Base-by-base conservation (phyloP, 1,140 invertebrate species). In the Hermatobates lingyangjiaoensis region DNA sequence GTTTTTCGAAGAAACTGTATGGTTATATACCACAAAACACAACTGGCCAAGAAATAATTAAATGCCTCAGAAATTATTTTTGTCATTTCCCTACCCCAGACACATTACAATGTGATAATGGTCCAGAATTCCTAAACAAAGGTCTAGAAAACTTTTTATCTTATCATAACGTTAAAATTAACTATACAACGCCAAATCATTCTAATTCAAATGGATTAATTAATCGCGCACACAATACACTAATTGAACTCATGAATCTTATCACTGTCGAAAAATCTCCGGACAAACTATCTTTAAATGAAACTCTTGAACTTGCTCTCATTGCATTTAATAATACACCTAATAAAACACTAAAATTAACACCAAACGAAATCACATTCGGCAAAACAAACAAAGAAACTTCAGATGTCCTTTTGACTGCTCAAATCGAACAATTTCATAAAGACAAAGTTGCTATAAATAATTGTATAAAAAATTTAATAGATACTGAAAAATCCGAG, bases 321-420 rank as follows among this genome's bases (percentile, higher is more conserved):
- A 48, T 48, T 20, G 46, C 46, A 27, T 48, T n/a, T 28, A 48
- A 48, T 27, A 48, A 48, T 18, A 3, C 46, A 3, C 46, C 46
- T 7, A 48, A 48, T 20, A 48, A 28, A 27, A 12, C 12, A 12
- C 7, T 28, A 48, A 48, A 48, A 48, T 48, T 48, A 48, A 23
- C 46, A 27, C 46, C 46, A 3, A 48, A 48, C 27, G 46, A 48
- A 48, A 48, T 48, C 5, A 48, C 46, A 3, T 48, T 48, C 18
- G 46, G 46, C 15, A 48, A 26, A 27, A 14, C 20, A 24, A 45
- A 3, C 23, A 45, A 45, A 27, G n/a, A 27, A 48, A 23, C 10
- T 4, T 26, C 46, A 27, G 24, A 48, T 2, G 30, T 26, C 3
- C 2, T 48, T 4, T 48, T 48, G 12, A 27, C 27, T 14, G 21